These are phyloP conservation scores for Oryctes rhinoceros DNA, from an alignment of 1,140 invertebrate genomes.

Conservation along the genomic window DNA sequence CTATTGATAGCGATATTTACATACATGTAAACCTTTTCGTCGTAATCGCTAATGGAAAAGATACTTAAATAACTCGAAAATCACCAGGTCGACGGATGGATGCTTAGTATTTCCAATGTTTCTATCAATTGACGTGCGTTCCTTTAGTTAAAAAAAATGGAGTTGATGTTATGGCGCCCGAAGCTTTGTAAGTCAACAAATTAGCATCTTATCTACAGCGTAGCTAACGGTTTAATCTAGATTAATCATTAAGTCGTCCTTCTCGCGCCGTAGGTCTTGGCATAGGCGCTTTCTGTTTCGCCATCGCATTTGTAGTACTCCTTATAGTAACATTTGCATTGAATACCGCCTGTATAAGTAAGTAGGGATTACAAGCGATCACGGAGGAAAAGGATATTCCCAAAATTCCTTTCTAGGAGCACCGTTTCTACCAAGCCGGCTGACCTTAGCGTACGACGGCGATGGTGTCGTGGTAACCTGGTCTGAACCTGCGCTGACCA, in stretches of 20 bases:
- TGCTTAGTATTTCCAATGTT: too few relatives aligned
- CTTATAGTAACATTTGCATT: background rate
- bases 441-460: background rate
- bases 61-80: too few relatives aligned
- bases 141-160: too few relatives aligned
- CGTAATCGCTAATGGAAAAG: too few relatives aligned
- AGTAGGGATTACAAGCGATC: background rate
- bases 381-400: background rate
- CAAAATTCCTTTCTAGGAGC: background rate
- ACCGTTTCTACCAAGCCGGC: background rate
- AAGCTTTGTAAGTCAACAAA: background rate
- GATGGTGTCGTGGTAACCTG: background rate
- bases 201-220: too few relatives aligned
- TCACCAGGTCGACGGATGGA: too few relatives aligned
- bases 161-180: background rate
- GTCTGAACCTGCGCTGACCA: background rate
- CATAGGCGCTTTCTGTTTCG: background rate
- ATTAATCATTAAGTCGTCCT: background rate
- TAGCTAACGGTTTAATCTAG: background rate
- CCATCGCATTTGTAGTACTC: background rate
- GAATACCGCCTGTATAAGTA: background rate
- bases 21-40: too few relatives aligned
- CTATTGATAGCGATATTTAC: too few relatives aligned
- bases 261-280: background rate
- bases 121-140: too few relatives aligned